phyloP scores from a whole-genome alignment of 1,140 invertebrate genomes.

The Drosophila repletoides region DNA sequence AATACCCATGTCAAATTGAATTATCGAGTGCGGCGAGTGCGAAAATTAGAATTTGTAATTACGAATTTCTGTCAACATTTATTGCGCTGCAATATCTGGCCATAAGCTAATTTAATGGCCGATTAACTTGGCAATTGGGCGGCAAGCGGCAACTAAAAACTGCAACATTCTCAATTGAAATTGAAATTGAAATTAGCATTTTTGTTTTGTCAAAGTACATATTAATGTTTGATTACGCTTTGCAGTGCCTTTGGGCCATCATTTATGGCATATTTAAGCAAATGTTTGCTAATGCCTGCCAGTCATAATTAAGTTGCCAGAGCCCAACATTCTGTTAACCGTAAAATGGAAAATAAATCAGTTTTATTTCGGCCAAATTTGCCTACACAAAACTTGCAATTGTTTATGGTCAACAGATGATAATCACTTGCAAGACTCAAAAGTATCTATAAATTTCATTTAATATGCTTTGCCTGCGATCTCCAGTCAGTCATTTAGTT shows the following conservation, averaged over 20 bases:
- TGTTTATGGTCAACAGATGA: slow-evolving; percentile 16
- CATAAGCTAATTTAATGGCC: slow-evolving; percentile 72
- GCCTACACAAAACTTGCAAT: not conserved
- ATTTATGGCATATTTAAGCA: slow-evolving; percentile 37
- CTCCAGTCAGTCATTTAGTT: slow-evolving; percentile 4
- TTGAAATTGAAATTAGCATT: slow-evolving; percentile 14
- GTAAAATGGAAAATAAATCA: slow-evolving; percentile 42
- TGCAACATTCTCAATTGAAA: slow-evolving; percentile 9
- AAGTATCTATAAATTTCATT: not conserved
- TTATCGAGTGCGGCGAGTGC: slow-evolving; percentile 49
- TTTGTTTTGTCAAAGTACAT: not conserved
- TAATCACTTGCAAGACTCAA: slow-evolving; percentile 1
- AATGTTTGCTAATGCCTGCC: slow-evolving; percentile 24
- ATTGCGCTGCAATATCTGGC: slow-evolving; percentile 28
- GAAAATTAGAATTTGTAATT: slow-evolving; percentile 58
- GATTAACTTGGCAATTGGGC: slow-evolving; percentile 63
- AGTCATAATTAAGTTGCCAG: slow-evolving; percentile 47
- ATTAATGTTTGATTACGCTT: slow-evolving; percentile 14
- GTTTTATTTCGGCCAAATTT: slow-evolving; percentile 8
- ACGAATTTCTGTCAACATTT: slow-evolving; percentile 63
- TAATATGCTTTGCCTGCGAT: not conserved
- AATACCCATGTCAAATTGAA: slow-evolving; percentile 50
- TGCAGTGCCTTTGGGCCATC: not conserved
- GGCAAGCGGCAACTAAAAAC: not conserved
- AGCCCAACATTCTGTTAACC: slow-evolving; percentile 6